Evolutionary conservation across 2,797 vertebrate species (phyloP).

Genomic region (Microchirus variegatus): DNA sequence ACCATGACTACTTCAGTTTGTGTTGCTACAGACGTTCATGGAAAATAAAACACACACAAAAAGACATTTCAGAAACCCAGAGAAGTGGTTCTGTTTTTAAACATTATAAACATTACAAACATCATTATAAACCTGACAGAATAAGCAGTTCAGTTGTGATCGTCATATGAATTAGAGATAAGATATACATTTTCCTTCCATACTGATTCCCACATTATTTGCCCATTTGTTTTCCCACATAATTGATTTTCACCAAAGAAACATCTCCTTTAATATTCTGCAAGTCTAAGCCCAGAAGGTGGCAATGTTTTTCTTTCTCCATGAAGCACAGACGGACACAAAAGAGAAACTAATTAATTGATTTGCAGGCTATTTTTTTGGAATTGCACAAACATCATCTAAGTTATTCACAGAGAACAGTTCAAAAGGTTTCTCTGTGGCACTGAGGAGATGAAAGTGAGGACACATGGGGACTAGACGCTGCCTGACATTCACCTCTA

Average conservation of each 20-base stretch:
- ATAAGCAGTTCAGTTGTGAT: too few relatives aligned
- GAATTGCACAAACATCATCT: not conserved
- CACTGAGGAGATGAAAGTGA: not conserved
- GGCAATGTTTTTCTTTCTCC: conserved; percentile 42
- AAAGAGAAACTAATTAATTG: conserved; percentile 11
- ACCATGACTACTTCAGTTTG: too few relatives aligned
- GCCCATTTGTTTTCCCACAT: too few relatives aligned
- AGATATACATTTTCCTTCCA: too few relatives aligned
- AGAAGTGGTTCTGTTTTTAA: too few relatives aligned
- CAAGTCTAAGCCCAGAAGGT: conserved; percentile 50
- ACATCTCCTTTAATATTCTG: not conserved
- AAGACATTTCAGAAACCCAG: too few relatives aligned
- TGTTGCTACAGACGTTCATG: too few relatives aligned
- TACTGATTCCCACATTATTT: not conserved
- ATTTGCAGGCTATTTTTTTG: conserved; percentile 14
- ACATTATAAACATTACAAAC: too few relatives aligned
- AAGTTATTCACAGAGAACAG: conserved; percentile 1
- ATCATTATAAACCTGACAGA: too few relatives aligned
- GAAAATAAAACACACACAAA: too few relatives aligned
- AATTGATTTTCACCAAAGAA: not conserved
- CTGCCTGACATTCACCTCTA: not conserved
- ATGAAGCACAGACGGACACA: not conserved
- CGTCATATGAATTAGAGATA: too few relatives aligned
- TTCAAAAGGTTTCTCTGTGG: conserved; percentile 8
- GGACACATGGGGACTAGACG: not conserved